Evolutionary conservation across 2,113 vertebrate genomes (phyloP).

Genomic region (Engystomops pustulosus): DNA sequence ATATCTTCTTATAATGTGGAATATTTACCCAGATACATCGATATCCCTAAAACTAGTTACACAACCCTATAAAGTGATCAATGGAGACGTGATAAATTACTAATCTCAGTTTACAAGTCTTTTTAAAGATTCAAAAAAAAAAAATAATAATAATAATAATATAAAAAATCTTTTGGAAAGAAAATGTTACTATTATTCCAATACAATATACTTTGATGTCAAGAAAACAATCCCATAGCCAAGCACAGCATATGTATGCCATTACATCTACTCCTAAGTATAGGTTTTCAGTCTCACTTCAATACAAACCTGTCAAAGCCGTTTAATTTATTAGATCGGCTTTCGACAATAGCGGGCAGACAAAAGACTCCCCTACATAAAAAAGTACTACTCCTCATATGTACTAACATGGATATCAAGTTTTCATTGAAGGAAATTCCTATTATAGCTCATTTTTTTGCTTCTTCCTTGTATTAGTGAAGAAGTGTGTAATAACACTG

Average conservation of each 20-base stretch:
- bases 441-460: no score
- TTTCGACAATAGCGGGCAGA: not conserved
- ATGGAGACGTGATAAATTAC: not conserved
- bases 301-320: conserved; percentile 30
- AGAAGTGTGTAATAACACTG: not conserved
- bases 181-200: not conserved
- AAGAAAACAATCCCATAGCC: conserved; percentile 6
- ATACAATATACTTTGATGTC: conserved; percentile 5
- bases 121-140: not conserved
- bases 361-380: not conserved
- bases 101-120: not conserved
- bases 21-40: not conserved
- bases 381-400: not conserved
- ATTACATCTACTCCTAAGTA: conserved; percentile 20
- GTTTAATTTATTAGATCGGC: not conserved
- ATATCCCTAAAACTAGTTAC: not conserved
- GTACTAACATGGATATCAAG: not conserved
- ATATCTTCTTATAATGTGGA: not conserved
- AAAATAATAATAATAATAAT: no score
- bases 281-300: conserved; percentile 25
- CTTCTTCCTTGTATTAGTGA: not conserved
- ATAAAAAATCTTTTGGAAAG: no score
- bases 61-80: not conserved
- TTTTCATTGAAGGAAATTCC: not conserved
- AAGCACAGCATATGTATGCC: not conserved